Conservation (phyloP, 2,113 vertebrate species). For the Ovibos moschatus region DNA sequence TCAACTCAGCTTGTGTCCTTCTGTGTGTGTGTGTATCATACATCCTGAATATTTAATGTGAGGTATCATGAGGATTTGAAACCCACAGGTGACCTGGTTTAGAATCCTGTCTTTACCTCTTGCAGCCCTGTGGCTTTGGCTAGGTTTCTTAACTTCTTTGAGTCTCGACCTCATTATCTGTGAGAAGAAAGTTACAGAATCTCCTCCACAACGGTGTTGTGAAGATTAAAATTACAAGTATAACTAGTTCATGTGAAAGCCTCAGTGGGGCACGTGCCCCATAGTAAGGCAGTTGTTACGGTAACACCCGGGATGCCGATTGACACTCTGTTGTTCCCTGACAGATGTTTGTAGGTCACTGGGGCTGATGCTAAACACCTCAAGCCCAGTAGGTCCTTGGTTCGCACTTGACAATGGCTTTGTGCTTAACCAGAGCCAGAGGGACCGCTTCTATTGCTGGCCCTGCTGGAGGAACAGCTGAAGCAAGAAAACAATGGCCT, state of each 20-base stretch:
- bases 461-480: neutral
- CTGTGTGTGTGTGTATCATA: neutral
- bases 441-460: neutral
- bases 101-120: neutral
- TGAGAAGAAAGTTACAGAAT: neutral
- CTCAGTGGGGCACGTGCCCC: neutral
- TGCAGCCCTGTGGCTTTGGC: neutral
- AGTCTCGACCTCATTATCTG: neutral
- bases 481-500: neutral
- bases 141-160: neutral
- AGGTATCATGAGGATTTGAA: neutral
- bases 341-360: neutral
- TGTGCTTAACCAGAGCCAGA: neutral
- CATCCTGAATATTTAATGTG: neutral
- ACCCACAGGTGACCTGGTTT: neutral
- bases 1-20: neutral
- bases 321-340: neutral
- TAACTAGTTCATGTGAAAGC: neutral
- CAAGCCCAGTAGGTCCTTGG: neutral
- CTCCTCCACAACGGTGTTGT: neutral
- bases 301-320: neutral
- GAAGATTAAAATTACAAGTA: neutral
- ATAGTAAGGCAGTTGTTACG: neutral
- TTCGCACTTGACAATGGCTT: neutral
- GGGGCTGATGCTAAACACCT: neutral